phyloP scores from a whole-genome alignment of 2,797 vertebrate genomes.

The Lepilemur ruficaudatus region DNA sequence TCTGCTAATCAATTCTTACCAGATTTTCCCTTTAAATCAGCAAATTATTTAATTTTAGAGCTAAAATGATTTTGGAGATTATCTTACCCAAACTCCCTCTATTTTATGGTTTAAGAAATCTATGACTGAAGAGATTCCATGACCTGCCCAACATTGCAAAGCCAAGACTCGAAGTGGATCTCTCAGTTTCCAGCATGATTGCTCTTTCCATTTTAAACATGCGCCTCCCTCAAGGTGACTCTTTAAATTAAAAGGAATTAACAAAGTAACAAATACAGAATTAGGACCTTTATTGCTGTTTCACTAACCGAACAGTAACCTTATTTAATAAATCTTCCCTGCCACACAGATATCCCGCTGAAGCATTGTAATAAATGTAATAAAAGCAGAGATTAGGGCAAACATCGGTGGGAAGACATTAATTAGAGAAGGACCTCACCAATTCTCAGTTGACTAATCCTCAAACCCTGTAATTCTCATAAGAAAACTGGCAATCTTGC shows the following conservation, averaged over 20 bases:
- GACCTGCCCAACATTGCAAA: not conserved
- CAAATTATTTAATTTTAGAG: not conserved
- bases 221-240: not conserved
- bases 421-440: constrained; percentile 75
- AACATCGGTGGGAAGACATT: constrained; percentile 74
- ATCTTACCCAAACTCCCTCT: not conserved
- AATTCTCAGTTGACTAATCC: constrained; percentile 78
- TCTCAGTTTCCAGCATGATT: not conserved
- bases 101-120: not conserved
- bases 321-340: constrained; percentile 72
- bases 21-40: not conserved
- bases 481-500: constrained; percentile 76
- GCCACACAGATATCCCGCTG: constrained; percentile 59
- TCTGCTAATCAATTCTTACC: not conserved
- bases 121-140: not conserved
- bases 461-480: constrained; percentile 75
- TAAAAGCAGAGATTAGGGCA: constrained; percentile 79
- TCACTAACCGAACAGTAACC: constrained; percentile 68
- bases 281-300: constrained; percentile 69
- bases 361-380: constrained; percentile 79
- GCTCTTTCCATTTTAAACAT: not conserved
- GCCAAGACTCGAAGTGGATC: not conserved
- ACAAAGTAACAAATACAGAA: constrained; percentile 65
- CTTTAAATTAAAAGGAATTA: constrained; percentile 74
- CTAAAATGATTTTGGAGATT: not conserved